phyloP scores from a whole-genome alignment of 2,797 vertebrate genomes.

The Hydrocynus forskahlii region DNA sequence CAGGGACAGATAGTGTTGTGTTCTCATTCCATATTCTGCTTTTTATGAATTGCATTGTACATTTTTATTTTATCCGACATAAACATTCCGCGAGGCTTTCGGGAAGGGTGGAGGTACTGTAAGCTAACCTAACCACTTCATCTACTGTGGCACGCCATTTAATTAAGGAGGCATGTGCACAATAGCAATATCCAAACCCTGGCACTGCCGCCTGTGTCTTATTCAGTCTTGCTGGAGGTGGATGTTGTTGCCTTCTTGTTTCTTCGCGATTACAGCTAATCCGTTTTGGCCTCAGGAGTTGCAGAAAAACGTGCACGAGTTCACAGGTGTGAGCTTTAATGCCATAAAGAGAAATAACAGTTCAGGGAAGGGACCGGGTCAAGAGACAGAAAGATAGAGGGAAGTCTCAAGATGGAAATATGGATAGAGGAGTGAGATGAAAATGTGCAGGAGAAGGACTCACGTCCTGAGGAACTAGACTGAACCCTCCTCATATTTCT shows the following conservation, averaged over 20 bases:
- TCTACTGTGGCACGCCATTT: slow-evolving; percentile 10
- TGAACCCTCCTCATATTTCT: slow-evolving; percentile 25
- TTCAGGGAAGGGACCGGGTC: background rate
- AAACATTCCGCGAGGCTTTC: slow-evolving; percentile 17
- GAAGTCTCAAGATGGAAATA: background rate
- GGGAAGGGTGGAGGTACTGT: background rate
- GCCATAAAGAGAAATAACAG: background rate
- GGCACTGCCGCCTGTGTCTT: background rate
- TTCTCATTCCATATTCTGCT: slow-evolving; percentile 43
- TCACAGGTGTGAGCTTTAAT: slow-evolving; percentile 11
- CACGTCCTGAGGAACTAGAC: background rate
- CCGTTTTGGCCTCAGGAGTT: slow-evolving; percentile 17
- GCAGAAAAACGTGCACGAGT: background rate
- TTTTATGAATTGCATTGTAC: slow-evolving; percentile 42
- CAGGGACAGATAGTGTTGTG: slow-evolving; percentile 20
- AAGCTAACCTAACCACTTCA: slow-evolving; percentile 28
- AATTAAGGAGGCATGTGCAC: slow-evolving; percentile 25
- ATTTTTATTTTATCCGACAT: slow-evolving; percentile 45
- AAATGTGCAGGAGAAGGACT: background rate
- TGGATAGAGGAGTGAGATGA: background rate
- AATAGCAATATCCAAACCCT: background rate
- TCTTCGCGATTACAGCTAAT: slow-evolving; percentile 13
- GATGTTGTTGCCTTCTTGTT: slow-evolving; percentile 4
- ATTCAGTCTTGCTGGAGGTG: slow-evolving; percentile 3
- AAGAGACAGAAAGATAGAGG: background rate